phyloP scores from a whole-genome alignment of 2,888 invertebrate species.

The Himalopsyche tibetana region DNA sequence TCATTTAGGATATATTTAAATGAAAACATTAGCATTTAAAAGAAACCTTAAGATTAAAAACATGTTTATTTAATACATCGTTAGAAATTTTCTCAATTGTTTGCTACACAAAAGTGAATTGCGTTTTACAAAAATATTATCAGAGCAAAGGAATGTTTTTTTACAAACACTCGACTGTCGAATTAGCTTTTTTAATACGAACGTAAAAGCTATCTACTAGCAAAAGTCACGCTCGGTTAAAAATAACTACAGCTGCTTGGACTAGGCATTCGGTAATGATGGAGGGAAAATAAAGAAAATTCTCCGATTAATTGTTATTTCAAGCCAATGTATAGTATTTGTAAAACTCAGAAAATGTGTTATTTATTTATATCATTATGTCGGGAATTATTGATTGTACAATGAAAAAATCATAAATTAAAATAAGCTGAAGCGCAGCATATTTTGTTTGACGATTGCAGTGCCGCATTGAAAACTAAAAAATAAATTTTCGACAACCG shows the following conservation, averaged over 20 bases:
- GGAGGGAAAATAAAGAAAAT: conserved; percentile 29
- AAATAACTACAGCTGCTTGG: conserved; percentile 54
- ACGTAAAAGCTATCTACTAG: conserved; percentile 32
- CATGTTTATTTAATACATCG: background rate
- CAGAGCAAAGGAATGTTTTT: conserved; percentile 2
- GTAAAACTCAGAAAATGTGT: no score
- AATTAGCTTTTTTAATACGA: conserved; percentile 7
- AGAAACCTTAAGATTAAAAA: no score
- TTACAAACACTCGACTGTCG: background rate
- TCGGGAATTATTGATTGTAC: no score
- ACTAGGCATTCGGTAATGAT: conserved; percentile 43
- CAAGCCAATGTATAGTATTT: background rate
- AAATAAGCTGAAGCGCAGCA: no score
- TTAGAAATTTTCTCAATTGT: background rate
- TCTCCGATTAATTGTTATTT: conserved; percentile 11
- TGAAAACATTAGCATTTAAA: no score
- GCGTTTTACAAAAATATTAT: background rate
- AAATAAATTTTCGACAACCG: background rate
- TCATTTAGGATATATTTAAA: no score
- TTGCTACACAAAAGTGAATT: background rate
- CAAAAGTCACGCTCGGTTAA: conserved; percentile 50
- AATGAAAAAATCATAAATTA: no score
- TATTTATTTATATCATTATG: no score
- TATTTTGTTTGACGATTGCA: no score
- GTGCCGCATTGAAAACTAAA: background rate